phyloP scores from a whole-genome alignment of 2,797 vertebrate species.

The Podarcis lilfordi region DNA sequence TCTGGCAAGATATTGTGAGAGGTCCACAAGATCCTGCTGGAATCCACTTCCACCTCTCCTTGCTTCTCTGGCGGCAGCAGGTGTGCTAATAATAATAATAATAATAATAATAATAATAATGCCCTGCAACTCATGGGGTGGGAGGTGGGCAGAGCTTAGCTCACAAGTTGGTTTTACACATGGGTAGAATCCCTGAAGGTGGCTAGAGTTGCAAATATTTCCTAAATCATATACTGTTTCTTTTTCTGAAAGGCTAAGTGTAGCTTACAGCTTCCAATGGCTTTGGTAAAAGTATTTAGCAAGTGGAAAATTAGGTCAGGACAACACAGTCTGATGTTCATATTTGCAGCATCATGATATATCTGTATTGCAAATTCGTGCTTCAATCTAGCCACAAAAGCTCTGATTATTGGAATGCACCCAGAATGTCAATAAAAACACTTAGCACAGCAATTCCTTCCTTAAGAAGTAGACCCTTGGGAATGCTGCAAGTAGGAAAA shows the following conservation, averaged over 20 bases:
- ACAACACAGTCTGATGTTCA: neutral
- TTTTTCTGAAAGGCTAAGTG: neutral
- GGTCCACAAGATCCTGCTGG: too few relatives aligned
- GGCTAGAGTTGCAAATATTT: neutral
- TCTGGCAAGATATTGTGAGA: too few relatives aligned
- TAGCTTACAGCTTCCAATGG: neutral
- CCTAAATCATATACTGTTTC: neutral
- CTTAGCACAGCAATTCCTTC: neutral
- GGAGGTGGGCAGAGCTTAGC: too few relatives aligned
- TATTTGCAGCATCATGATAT: neutral
- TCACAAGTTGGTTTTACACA: too few relatives aligned
- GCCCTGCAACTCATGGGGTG: too few relatives aligned
- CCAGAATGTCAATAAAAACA: neutral
- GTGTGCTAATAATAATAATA: too few relatives aligned
- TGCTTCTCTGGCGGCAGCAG: too few relatives aligned
- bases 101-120: too few relatives aligned
- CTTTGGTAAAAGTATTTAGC: neutral
- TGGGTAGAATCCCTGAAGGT: too few relatives aligned
- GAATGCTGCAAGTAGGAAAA: neutral
- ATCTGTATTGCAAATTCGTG: conserved; percentile 15
- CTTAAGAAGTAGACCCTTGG: conserved; percentile 51
- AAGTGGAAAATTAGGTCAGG: neutral
- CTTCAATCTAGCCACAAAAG: neutral
- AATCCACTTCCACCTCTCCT: too few relatives aligned
- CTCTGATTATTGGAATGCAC: neutral